Conservation (phyloP, 1,140 invertebrate species). For the Ceratina calcarata region DNA sequence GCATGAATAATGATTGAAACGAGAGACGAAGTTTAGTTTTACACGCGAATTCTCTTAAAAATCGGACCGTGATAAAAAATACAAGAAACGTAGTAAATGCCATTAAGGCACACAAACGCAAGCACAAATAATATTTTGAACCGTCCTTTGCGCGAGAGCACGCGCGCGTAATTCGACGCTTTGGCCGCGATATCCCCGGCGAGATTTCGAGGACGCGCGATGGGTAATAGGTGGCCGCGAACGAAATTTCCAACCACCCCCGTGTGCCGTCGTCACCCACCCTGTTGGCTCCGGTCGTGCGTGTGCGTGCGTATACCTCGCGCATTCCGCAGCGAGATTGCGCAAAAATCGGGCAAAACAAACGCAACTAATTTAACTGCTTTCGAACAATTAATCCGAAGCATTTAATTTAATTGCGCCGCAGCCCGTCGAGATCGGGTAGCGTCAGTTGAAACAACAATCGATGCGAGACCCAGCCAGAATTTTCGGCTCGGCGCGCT, state of each 20-base stretch:
- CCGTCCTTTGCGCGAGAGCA: constrained; percentile 29
- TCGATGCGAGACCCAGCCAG: constrained; percentile 59
- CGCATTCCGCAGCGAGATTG: constrained; percentile 74
- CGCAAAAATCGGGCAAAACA: constrained; percentile 76
- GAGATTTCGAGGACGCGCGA: constrained; percentile 40
- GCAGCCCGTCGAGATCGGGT: constrained; percentile 60
- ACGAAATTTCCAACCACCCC: constrained; percentile 54
- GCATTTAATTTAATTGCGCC: constrained; percentile 77
- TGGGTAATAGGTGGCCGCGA: constrained; percentile 49
- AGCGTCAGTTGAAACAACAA: constrained; percentile 64
- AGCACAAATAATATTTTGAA: constrained; percentile 58
- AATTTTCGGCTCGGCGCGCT: constrained; percentile 63
- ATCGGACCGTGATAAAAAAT: neutral
- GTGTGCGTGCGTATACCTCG: constrained; percentile 45
- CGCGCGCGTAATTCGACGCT: constrained; percentile 33
- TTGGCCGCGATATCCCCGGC: constrained; percentile 30
- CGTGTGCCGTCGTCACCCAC: neutral
- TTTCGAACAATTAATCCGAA: constrained; percentile 77
- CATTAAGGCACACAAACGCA: constrained; percentile 24
- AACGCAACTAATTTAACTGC: constrained; percentile 76
- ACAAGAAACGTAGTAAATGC: neutral
- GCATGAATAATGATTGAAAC: neutral
- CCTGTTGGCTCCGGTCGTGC: neutral
- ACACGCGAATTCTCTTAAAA: neutral
- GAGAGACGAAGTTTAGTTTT: neutral